Conservation (phyloP, 2,888 invertebrate genomes). For the Watsonalla cultraria region DNA sequence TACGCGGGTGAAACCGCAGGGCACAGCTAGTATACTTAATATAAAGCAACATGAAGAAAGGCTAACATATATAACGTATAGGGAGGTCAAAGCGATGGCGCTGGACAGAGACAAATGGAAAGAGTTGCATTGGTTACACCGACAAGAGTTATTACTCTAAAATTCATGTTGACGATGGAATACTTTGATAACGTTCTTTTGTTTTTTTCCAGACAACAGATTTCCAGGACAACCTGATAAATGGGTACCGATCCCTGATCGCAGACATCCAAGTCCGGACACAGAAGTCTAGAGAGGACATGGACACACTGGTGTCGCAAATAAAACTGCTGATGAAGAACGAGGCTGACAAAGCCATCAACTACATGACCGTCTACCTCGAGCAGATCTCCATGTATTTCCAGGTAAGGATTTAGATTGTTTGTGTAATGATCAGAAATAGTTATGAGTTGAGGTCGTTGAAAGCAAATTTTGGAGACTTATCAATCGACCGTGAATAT, state of each 20-base stretch:
- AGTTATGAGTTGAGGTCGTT: no score
- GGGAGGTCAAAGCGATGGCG: no score
- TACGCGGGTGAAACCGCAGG: no score
- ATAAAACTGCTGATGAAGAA: slow-evolving; percentile 73
- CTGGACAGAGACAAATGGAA: no score
- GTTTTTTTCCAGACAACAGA: slow-evolving; percentile 58
- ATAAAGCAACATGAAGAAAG: no score
- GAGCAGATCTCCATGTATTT: slow-evolving; percentile 73
- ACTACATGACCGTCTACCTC: slow-evolving; percentile 72
- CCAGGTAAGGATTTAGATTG: slow-evolving; percentile 42
- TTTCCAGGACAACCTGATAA: slow-evolving; percentile 70
- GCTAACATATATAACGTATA: no score
- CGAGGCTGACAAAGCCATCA: slow-evolving; percentile 71
- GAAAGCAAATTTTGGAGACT: no score
- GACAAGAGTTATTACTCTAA: no score
- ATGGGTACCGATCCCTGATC: slow-evolving; percentile 68
- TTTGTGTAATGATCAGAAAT: not conserved
- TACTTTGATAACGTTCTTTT: not conserved
- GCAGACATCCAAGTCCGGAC: slow-evolving; percentile 70
- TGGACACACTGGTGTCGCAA: slow-evolving; percentile 72
- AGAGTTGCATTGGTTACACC: no score
- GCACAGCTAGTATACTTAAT: no score
- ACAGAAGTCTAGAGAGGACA: slow-evolving; percentile 69
- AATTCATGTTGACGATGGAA: no score
- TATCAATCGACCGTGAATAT: no score